Evolutionary conservation across 2,113 vertebrate species (phyloP).

Genomic region (Atherinomorus stipes): DNA sequence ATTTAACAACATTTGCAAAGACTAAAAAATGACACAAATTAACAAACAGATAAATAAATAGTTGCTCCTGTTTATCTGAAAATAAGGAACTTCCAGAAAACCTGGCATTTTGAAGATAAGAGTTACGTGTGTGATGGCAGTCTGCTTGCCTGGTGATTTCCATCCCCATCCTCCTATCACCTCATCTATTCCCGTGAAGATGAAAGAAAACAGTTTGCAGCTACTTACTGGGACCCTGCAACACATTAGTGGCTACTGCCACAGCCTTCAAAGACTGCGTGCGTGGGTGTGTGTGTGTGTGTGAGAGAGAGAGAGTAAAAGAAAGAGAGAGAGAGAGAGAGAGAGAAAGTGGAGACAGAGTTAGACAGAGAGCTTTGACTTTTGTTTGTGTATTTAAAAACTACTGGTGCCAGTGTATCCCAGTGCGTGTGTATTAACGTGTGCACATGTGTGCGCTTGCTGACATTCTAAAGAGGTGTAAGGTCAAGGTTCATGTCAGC

Average conservation of each 20-base stretch:
- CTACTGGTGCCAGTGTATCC: constrained; percentile 19
- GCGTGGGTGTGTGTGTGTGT: constrained; percentile 5
- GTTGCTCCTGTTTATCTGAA: constrained; percentile 37
- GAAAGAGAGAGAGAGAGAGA: neutral
- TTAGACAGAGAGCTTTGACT: neutral
- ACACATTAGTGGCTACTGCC: constrained; percentile 67
- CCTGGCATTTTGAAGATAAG: constrained; percentile 74
- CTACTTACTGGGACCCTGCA: constrained; percentile 71
- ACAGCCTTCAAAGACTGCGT: constrained; percentile 50
- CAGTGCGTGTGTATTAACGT: constrained; percentile 11
- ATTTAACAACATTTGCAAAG: constrained; percentile 20
- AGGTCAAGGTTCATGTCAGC: constrained; percentile 76
- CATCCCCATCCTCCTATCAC: constrained; percentile 58
- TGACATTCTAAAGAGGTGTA: constrained; percentile 76
- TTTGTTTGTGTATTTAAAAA: constrained; percentile 6
- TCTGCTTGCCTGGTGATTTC: constrained; percentile 61
- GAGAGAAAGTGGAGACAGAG: constrained; percentile 19
- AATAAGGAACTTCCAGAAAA: constrained; percentile 65
- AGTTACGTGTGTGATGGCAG: constrained; percentile 43
- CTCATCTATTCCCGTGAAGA: constrained; percentile 68
- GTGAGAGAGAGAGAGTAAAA: neutral
- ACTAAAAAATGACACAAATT: neutral
- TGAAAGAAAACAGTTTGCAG: constrained; percentile 78
- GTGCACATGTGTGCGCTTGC: constrained; percentile 46
- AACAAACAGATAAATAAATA: constrained; percentile 30